Conservation (phyloP, 2,797 vertebrate species). For the Eurystomus glaucurus region DNA sequence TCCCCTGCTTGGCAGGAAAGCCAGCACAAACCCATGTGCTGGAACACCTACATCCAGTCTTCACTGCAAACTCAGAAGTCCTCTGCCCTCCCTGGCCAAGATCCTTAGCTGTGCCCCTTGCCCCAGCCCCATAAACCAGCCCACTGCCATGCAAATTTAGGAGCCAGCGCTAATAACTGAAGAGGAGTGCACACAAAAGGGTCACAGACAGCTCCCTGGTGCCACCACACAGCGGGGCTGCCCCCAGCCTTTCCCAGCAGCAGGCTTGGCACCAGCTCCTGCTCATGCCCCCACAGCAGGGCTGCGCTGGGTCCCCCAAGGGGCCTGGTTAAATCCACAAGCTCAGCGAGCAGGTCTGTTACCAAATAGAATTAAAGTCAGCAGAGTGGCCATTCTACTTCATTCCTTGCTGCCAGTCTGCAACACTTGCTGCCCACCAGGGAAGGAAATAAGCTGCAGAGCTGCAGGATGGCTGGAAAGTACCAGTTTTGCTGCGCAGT, state of each 20-base stretch:
- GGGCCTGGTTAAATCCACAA: background rate
- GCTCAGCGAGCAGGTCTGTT: background rate
- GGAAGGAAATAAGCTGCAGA: background rate
- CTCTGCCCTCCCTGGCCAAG: rapidly evolving
- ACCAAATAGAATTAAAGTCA: background rate
- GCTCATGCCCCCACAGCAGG: background rate
- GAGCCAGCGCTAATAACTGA: background rate
- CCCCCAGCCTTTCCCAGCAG: background rate
- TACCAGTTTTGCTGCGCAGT: background rate
- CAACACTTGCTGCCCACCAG: rapidly evolving
- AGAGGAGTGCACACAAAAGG: background rate
- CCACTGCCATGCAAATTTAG: rapidly evolving
- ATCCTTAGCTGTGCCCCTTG: background rate
- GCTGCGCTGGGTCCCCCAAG: rapidly evolving
- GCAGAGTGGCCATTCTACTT: background rate
- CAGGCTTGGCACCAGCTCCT: background rate
- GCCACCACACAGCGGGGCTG: rapidly evolving
- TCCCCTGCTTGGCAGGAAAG: background rate
- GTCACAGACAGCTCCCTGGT: background rate
- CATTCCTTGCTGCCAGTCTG: background rate
- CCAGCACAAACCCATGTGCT: rapidly evolving
- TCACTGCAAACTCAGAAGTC: background rate
- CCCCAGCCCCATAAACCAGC: background rate
- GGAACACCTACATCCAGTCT: background rate
- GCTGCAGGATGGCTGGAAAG: background rate